Conservation (phyloP, 2,888 invertebrate genomes). For the Xanthia togata region DNA sequence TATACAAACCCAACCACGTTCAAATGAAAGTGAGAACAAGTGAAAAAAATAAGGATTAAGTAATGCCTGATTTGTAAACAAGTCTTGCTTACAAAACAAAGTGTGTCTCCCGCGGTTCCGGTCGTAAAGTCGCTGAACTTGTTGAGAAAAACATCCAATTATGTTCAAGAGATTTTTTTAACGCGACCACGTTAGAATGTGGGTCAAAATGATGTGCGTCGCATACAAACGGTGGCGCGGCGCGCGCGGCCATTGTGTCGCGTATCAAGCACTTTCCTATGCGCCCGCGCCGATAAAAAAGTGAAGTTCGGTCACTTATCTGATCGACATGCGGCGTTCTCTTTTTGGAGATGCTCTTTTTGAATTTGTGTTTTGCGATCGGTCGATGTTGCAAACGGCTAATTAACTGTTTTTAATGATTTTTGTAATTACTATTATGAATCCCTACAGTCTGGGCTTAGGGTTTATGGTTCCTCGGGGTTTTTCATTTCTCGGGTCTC, state of each 20-base stretch:
- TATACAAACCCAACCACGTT: slow-evolving; percentile 42
- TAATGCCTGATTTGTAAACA: slow-evolving; percentile 64
- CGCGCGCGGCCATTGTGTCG: slow-evolving; percentile 50
- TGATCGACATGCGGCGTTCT: slow-evolving; percentile 42
- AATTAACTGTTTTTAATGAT: neutral
- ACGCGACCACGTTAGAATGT: slow-evolving; percentile 63
- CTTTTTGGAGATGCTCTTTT: slow-evolving; percentile 46
- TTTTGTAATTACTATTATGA: neutral
- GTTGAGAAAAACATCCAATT: slow-evolving; percentile 59
- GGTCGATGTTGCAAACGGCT: neutral
- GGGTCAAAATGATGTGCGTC: slow-evolving; percentile 63
- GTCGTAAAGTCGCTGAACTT: slow-evolving; percentile 56
- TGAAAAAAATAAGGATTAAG: slow-evolving; percentile 61
- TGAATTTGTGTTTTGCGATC: slow-evolving; percentile 17
- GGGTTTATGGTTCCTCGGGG: too few species aligned
- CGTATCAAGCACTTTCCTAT: slow-evolving; percentile 61
- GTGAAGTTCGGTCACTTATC: slow-evolving; percentile 51
- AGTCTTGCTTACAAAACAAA: slow-evolving; percentile 53
- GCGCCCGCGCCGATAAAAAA: slow-evolving; percentile 45
- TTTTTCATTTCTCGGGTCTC: too few species aligned
- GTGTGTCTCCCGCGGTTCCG: slow-evolving; percentile 61
- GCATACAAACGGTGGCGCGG: slow-evolving; percentile 54
- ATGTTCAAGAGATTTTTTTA: slow-evolving; percentile 50
- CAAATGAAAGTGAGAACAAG: slow-evolving; percentile 61
- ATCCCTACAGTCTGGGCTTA: too few species aligned